A percentile compares a stretch with the other conserved stretches of the same genome.
These are phyloP conservation scores for Oceanites oceanicus DNA, from an alignment of 2,113 vertebrate genomes.

Conservation along the genomic window DNA sequence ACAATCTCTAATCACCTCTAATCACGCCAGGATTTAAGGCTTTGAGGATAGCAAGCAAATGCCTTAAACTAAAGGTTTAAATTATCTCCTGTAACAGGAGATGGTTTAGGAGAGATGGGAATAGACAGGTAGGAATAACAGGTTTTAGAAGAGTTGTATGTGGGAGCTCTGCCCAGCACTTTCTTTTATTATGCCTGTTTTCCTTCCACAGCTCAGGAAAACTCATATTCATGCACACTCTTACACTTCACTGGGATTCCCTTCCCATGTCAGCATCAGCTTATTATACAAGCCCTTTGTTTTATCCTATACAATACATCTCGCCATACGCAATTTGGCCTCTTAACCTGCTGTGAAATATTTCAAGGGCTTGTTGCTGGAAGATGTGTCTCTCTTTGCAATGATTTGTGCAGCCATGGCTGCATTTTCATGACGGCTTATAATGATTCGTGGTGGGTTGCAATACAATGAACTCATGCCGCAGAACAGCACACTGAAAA, in stretches of 20 bases:
- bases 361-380: conserved; percentile 42
- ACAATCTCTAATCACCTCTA: not conserved
- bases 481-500: conserved; percentile 37
- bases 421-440: not conserved
- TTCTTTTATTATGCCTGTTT: conserved; percentile 21
- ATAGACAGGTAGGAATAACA: conserved; percentile 56
- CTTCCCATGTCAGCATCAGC: conserved; percentile 21
- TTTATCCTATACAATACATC: conserved; percentile 43
- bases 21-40: conserved; percentile 8
- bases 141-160: not conserved
- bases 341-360: conserved; percentile 40
- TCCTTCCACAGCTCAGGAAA: conserved; percentile 21
- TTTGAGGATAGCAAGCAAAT: not conserved
- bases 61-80: conserved; percentile 34
- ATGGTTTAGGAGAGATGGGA: conserved; percentile 34
- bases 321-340: not conserved
- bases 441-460: not conserved
- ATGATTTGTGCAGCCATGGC: not conserved
- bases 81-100: conserved; percentile 36
- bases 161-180: conserved; percentile 25
- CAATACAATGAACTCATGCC: conserved; percentile 40
- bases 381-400: not conserved
- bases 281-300: conserved; percentile 44
- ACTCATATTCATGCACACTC: conserved; percentile 29
- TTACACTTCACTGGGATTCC: conserved; percentile 51